Percentiles rank a stretch among this genome's conserved stretches.
phyloP scores from a whole-genome alignment of 2,888 invertebrate species.

The Poecilus cupreus region DNA sequence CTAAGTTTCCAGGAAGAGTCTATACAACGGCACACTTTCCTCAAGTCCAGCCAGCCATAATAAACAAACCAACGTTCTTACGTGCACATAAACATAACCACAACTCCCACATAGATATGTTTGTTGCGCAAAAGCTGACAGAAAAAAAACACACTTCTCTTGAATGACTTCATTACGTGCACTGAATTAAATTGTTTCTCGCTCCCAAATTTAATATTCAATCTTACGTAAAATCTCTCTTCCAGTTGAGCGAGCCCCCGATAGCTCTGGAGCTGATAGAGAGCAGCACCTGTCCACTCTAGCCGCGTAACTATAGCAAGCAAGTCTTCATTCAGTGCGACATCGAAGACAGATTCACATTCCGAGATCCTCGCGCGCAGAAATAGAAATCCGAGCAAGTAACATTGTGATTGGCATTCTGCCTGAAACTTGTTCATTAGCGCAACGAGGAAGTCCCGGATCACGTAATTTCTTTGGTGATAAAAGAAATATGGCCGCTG shows the following conservation, averaged over 20 bases:
- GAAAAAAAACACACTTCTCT: not conserved
- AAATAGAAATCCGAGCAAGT: constrained; percentile 6
- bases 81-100: constrained; percentile 35
- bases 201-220: constrained; percentile 22
- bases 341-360: not conserved
- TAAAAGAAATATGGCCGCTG: constrained; percentile 57
- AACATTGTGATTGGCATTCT: constrained; percentile 56
- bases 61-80: constrained; percentile 6
- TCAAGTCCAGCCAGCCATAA: constrained; percentile 2
- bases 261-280: constrained; percentile 3
- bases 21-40: constrained; percentile 16
- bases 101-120: constrained; percentile 17
- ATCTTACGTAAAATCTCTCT: constrained; percentile 8
- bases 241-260: not conserved
- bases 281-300: constrained; percentile 17
- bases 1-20: constrained; percentile 1
- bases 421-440: constrained; percentile 58
- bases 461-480: constrained; percentile 50
- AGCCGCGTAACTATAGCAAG: not conserved
- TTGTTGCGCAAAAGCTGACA: constrained; percentile 26
- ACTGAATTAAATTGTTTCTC: constrained; percentile 29
- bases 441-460: constrained; percentile 53
- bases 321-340: not conserved
- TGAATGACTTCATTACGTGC: constrained; percentile 3
- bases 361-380: not conserved